Evolutionary conservation across 2,113 vertebrate species (phyloP), one percentile per base, ranked within the genome.

Genomic region (Dasyurus viverrinus): DNA sequence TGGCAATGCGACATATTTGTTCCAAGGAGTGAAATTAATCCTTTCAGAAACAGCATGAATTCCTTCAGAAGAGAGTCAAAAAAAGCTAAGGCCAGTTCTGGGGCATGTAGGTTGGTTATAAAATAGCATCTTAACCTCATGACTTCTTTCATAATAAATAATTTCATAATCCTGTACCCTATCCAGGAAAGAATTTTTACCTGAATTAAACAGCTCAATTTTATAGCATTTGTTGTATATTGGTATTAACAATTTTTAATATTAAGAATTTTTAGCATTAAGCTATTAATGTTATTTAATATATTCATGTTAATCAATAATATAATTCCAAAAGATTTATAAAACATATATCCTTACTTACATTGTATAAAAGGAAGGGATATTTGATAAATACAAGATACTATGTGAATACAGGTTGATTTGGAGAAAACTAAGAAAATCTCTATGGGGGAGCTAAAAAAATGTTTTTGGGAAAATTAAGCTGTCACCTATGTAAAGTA

Each of bases 11-110:
- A 7, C 46, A 89, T 5, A 52, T 25, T 76, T 54, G 5, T 52
- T 92, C 95, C n/a, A 53, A 27, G 30, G 25, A n/a, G 90, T 84
- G 57, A 27, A 53, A 30, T 22, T 54, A 53, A 93, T 2, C 36
- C 14, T 16, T 90, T 16, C 89, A 11, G 14, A 94, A 94, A n/a
- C 47, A 94, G 52, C 2, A 53, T 36, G 92, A 90, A 94, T 93
- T 84, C 90, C 9, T 89, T 46, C 46, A n/a, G 36, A 42, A 94
- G 23, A 94, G 93, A 95, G 92, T 93, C 5, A 47, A 96, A 76
- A 76, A 26, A 89, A 68, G 91, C 14, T 1, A 91, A 57, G 12
- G 22, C 14, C 92, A 90, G 84, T 48, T 55, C 6, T 27, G 0
- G 0, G 46, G 53, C 3, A 94, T 25, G 2, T 12, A n/a, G 0